Base-by-base conservation (phyloP, 1,140 invertebrate species). In the Euborellia annulipes region DNA sequence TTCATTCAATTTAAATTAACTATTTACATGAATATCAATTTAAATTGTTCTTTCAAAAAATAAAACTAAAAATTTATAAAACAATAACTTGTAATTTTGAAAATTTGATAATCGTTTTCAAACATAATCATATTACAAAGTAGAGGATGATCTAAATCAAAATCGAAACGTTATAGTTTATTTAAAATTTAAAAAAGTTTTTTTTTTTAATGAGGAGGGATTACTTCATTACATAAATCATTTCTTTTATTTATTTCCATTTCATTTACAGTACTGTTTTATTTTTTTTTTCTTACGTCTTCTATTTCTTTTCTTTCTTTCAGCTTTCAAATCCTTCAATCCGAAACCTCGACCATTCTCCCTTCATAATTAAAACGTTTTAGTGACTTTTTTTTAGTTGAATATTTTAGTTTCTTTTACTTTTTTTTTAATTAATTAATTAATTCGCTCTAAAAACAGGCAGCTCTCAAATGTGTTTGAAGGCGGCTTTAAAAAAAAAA, bases 291-390 rank as follows among this genome's bases (percentile, higher is more conserved):
- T 18, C 43, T 27, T 62, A 62, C 61, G 59, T 59, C 54, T 61
- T 66, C 59, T 61, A 4, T 66, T 64, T 65, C 62, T 62, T 68
- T 61, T 64, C 60, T 62, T 62, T 62, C 68, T 74, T 75, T 68
- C 73, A 75, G 71, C 70, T 61, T 63, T 61, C 63, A 67, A 66
- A 63, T 68, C 70, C 59, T 75, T 73, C 66, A 75, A 75, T 66
- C 62, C 69, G 51, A 72, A 72, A 64, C 72, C 71, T 49, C 61
- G 70, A 64, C 73, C 72, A 42, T 75, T 76, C 59, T 72, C 70
- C 65, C 62, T 72, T 55, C 62, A 30, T 36, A n/a, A 45, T 30
- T 36, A 38, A 46, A n/a, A n/a, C n/a, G n/a, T n/a, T n/a, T n/a
- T n/a, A n/a, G n/a, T n/a, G n/a, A n/a, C n/a, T n/a, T n/a, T n/a